A percentile compares a stretch with the other conserved stretches of the same genome.
phyloP scores from a whole-genome alignment of 2,888 invertebrate species.

The Trissoscelio sp. region DNA sequence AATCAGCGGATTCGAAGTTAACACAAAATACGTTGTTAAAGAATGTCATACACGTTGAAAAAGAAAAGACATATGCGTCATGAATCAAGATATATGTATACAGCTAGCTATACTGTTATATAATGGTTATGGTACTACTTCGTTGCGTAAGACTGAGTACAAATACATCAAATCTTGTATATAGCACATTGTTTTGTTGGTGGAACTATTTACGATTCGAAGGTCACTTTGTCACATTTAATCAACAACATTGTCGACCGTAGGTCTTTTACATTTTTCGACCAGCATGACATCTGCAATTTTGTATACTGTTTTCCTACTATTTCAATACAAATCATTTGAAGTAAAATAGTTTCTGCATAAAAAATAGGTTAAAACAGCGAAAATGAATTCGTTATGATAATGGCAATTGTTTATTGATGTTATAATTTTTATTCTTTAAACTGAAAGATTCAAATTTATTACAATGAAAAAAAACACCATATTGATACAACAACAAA shows the following conservation, averaged over 20 bases:
- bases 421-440: too few relatives aligned
- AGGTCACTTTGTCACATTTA: constrained; percentile 47
- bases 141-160: constrained; percentile 59
- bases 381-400: too few relatives aligned
- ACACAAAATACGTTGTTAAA: constrained; percentile 34
- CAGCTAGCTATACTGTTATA: constrained; percentile 53
- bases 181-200: constrained; percentile 62
- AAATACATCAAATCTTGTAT: constrained; percentile 65
- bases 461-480: too few relatives aligned
- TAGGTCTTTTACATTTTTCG: background rate
- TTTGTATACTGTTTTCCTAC: background rate
- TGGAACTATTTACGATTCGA: constrained; percentile 48
- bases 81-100: constrained; percentile 61
- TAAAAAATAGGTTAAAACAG: too few relatives aligned
- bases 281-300: background rate
- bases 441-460: too few relatives aligned
- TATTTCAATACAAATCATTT: background rate
- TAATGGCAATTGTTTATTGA: too few relatives aligned
- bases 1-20: constrained; percentile 9
- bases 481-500: too few relatives aligned
- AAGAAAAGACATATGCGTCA: constrained; percentile 65
- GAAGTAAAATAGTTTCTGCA: too few relatives aligned
- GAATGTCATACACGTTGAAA: constrained; percentile 53
- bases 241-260: constrained; percentile 37
- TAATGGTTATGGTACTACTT: constrained; percentile 65